These are phyloP conservation scores for Elaphurus davidianus DNA, from an alignment of 2,113 vertebrate species.

Conservation along the genomic window DNA sequence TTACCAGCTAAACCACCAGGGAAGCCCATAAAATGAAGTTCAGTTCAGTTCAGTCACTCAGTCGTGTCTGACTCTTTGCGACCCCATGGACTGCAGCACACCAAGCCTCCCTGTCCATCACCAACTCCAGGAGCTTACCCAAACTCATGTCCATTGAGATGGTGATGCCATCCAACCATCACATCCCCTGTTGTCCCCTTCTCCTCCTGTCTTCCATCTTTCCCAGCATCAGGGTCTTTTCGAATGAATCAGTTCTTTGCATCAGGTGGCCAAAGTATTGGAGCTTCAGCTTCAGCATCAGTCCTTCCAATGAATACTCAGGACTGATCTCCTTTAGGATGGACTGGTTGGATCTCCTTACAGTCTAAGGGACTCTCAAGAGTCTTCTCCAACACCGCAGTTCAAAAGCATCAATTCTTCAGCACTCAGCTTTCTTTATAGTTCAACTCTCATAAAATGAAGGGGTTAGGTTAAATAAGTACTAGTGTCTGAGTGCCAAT, in stretches of 20 bases:
- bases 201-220: background rate
- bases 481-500: background rate
- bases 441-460: background rate
- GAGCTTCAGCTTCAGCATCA: background rate
- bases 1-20: background rate
- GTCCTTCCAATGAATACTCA: background rate
- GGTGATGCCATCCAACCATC: background rate
- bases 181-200: background rate
- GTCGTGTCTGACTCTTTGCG: background rate
- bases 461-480: background rate
- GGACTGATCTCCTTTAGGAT: background rate
- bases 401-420: background rate
- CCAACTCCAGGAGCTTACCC: background rate
- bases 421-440: background rate
- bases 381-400: background rate
- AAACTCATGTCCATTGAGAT: background rate
- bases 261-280: background rate
- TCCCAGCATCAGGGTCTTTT: background rate
- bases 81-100: background rate
- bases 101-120: background rate
- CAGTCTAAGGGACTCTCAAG: background rate
- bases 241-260: background rate
- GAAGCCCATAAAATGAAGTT: background rate
- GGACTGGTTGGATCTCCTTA: background rate
- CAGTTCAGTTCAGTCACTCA: background rate